These are phyloP conservation scores for Vulpes vulpes DNA, from an alignment of 2,113 vertebrate species.

Conservation along the genomic window DNA sequence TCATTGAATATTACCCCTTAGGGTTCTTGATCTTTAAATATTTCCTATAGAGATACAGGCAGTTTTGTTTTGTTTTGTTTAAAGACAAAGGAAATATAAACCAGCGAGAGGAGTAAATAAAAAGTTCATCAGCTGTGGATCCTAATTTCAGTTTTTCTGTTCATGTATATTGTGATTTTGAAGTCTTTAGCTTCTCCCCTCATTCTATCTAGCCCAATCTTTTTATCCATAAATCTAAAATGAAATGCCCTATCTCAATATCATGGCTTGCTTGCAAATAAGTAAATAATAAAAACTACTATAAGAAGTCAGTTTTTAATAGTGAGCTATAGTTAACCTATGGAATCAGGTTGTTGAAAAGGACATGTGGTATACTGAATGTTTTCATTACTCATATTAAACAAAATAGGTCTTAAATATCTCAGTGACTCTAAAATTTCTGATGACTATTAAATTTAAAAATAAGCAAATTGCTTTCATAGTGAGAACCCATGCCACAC, in stretches of 20 bases:
- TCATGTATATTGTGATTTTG: neutral
- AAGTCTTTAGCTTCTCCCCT: neutral
- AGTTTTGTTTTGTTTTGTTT: neutral
- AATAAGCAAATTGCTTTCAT: neutral
- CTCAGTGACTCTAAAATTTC: neutral
- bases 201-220: neutral
- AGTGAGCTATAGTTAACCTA: conserved; percentile 45
- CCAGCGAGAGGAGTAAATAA: neutral
- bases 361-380: neutral
- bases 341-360: conserved; percentile 13
- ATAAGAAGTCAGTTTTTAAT: neutral
- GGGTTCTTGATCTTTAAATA: neutral
- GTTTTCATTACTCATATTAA: conserved; percentile 25
- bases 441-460: neutral
- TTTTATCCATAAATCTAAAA: neutral
- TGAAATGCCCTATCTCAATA: neutral
- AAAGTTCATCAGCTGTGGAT: neutral
- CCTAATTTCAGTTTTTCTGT: conserved; percentile 28
- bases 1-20: neutral
- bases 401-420: conserved; percentile 40
- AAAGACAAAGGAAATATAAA: neutral
- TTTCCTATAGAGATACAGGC: neutral
- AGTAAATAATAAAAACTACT: conserved; percentile 7
- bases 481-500: neutral
- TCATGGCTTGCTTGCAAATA: neutral